Percentiles rank a stretch among this genome's conserved stretches.
phyloP scores from a whole-genome alignment of 1,140 invertebrate genomes.

The Caenorhabditis latens region DNA sequence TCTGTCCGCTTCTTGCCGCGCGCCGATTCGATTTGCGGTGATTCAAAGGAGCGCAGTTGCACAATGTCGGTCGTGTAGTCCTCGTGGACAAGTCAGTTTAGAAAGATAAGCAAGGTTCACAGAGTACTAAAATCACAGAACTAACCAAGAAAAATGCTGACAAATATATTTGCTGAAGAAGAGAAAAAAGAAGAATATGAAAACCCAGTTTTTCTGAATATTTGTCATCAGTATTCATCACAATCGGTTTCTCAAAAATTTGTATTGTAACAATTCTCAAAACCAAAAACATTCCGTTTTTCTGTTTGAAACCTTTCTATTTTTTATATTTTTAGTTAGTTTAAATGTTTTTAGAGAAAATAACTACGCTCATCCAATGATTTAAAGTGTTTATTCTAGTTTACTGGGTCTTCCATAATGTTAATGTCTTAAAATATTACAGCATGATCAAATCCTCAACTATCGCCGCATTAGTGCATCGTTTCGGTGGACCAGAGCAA shows the following conservation, averaged over 20 bases:
- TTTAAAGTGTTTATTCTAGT: too few relatives aligned
- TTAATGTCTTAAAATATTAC: too few relatives aligned
- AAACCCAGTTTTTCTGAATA: neutral
- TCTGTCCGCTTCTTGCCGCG: neutral
- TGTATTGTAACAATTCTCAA: too few relatives aligned
- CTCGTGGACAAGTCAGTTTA: slow-evolving; percentile 1
- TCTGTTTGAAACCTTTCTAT: too few relatives aligned
- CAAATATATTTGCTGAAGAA: neutral
- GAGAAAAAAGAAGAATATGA: neutral
- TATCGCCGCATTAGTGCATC: slow-evolving; percentile 59
- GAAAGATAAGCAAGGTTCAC: neutral
- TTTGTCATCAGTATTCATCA: too few relatives aligned
- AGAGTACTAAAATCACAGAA: neutral
- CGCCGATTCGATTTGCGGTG: slow-evolving; percentile 6
- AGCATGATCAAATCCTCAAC: neutral
- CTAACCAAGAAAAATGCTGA: neutral
- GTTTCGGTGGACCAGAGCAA: slow-evolving; percentile 60
- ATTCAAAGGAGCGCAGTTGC: neutral
- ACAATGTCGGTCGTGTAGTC: neutral
- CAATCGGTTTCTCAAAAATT: too few relatives aligned
- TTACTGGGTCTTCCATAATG: too few relatives aligned
- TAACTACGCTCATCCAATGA: too few relatives aligned
- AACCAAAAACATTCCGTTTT: too few relatives aligned
- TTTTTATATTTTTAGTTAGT: too few relatives aligned
- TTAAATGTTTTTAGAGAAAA: too few relatives aligned